Conservation (phyloP, 2,113 vertebrate genomes). For the Podarcis muralis region DNA sequence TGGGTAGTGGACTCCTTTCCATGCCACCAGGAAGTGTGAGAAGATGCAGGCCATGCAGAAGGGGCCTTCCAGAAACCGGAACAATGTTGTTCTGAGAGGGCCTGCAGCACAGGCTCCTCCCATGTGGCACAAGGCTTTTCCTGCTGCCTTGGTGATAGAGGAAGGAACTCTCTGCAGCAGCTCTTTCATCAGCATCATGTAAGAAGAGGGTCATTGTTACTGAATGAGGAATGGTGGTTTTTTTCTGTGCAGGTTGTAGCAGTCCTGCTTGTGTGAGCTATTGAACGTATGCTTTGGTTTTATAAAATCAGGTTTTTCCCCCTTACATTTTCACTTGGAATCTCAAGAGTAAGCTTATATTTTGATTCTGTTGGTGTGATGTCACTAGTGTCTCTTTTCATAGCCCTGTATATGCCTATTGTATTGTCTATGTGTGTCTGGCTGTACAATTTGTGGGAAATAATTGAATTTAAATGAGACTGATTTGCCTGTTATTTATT, state of each 20-base stretch:
- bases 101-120: neutral
- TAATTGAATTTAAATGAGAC: slow-evolving; percentile 39
- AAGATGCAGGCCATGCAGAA: neutral
- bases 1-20: neutral
- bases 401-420: slow-evolving; percentile 37
- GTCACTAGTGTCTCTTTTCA: slow-evolving; percentile 53
- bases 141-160: neutral
- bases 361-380: slow-evolving; percentile 39
- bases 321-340: slow-evolving; percentile 65
- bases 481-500: slow-evolving; percentile 40
- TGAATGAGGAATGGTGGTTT: slow-evolving; percentile 37
- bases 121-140: neutral
- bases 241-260: slow-evolving; percentile 40
- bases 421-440: slow-evolving; percentile 33
- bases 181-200: neutral
- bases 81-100: neutral
- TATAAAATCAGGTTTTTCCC: slow-evolving; percentile 44
- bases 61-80: neutral
- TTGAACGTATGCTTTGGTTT: slow-evolving; percentile 38
- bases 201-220: neutral
- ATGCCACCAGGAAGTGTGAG: neutral
- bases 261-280: slow-evolving; percentile 24
- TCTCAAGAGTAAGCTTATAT: slow-evolving; percentile 58
- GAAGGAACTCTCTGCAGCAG: neutral
- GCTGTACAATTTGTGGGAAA: slow-evolving; percentile 50